Base-by-base conservation (phyloP, 2,113 vertebrate genomes). In the Gobius niger region DNA sequence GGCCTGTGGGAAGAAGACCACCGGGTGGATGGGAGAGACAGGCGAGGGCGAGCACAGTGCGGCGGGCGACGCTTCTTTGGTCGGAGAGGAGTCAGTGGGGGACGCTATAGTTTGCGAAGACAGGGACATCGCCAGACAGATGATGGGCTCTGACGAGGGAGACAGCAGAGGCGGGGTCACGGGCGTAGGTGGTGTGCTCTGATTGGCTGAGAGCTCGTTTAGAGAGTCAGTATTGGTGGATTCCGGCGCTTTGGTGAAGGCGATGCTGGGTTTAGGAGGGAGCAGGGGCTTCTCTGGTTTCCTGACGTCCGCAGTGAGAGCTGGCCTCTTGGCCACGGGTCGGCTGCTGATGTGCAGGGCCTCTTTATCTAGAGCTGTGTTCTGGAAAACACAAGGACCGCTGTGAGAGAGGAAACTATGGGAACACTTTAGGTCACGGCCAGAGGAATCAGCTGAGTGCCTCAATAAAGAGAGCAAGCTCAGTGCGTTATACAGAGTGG, bases 311-410 rank as follows among this genome's bases (percentile, higher is more conserved):
- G 44, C 13, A 63, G 41, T 11, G 7, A 9, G 61, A 19, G 60
- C 60, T 12, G 60, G 14, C 11, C 15, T 44, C 42, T 41, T 60
- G 15, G 57, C 5, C 40, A 16, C 3, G 9, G 11, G 57, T 60
- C 89, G 94, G 83, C 41, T 13, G 82, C 88, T 68, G 87, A 95
- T 86, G 85, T 94, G 93, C 70, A 98, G 93, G 83, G 83, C 93
- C 89, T 94, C 93, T 90, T 99, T 98, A 97, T 99, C 97, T 87
- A 98, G 95, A 92, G 96, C 96, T 84, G 97, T 99, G 91, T 94
- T 98, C 97, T 99, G 91, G n/a, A 1, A 67, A 68, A 84, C 54
- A 77, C 0, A 57, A 9, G 15, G 34, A 67, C 12, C 68, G 69
- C 47, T 6, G 12, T 76, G 24, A 70, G 0, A 13, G 15, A 44